These are phyloP conservation scores for Henricia sp. DNA, from an alignment of 53 echinoderm and acorn worm genomes.

Conservation along the genomic window DNA sequence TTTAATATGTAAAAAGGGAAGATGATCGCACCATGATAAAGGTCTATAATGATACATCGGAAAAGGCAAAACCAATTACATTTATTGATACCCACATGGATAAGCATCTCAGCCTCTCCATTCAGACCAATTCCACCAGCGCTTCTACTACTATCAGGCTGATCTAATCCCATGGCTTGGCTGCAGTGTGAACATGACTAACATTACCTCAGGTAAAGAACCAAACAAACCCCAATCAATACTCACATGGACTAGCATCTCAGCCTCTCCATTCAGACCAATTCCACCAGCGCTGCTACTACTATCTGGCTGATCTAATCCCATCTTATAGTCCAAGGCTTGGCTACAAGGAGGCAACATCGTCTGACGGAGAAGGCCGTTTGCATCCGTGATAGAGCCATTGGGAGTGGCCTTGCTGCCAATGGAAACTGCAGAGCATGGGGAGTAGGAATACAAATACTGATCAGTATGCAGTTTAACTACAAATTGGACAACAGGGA, in stretches of 20 bases:
- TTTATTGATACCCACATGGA: constrained; percentile 75
- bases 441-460: no score
- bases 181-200: neutral
- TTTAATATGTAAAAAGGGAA: no score
- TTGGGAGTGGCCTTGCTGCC: constrained; percentile 31
- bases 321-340: constrained; percentile 4
- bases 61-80: no score
- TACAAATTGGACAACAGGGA: no score
- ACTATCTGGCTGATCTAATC: constrained; percentile 26
- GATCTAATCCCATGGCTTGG: neutral
- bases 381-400: constrained; percentile 18
- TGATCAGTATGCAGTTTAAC: no score
- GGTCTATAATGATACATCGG: no score
- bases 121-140: constrained; percentile 38
- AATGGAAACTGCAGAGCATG: constrained; percentile 46
- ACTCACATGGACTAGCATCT: constrained; percentile 75
- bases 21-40: no score
- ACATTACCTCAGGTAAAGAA: no score
- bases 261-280: constrained; percentile 58
- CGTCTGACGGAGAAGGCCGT: constrained; percentile 6
- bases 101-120: constrained; percentile 67
- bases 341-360: neutral
- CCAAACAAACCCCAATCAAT: no score
- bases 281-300: constrained; percentile 43
- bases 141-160: constrained; percentile 52